These are phyloP conservation scores for Nematostella vectensis DNA, from an alignment of 92 coral and sea anemone genomes.

Conservation along the genomic window DNA sequence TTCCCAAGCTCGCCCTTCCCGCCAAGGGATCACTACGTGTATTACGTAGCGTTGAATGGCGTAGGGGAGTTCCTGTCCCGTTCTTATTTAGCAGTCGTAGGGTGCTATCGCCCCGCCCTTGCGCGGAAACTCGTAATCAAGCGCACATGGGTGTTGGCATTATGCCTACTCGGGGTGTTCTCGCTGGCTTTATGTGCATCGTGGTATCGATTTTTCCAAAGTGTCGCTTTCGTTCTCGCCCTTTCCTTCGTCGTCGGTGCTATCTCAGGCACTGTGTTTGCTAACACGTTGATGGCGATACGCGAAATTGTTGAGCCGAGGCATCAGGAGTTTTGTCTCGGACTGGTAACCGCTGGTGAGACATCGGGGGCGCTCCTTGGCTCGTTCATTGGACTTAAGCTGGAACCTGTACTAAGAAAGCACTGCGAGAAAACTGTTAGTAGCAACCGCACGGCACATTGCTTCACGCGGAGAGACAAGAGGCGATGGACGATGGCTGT, in stretches of 20 bases:
- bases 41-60: slow-evolving; percentile 53
- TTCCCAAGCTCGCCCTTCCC: slow-evolving; percentile 47
- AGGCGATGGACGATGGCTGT: slow-evolving; percentile 48
- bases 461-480: slow-evolving; percentile 53
- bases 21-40: slow-evolving; percentile 66
- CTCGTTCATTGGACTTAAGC: slow-evolving; percentile 47
- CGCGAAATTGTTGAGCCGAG: slow-evolving; percentile 57
- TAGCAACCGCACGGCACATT: slow-evolving; percentile 14
- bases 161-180: slow-evolving; percentile 32
- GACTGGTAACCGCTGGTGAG: slow-evolving; percentile 55
- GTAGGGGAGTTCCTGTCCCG: slow-evolving; percentile 64
- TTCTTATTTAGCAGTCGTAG: slow-evolving; percentile 47
- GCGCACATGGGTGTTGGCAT: slow-evolving; percentile 52
- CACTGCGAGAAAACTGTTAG: slow-evolving; percentile 28
- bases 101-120: slow-evolving; percentile 41
- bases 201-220: slow-evolving; percentile 59
- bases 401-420: slow-evolving; percentile 60
- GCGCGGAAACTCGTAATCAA: slow-evolving; percentile 47
- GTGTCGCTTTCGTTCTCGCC: slow-evolving; percentile 34
- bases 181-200: slow-evolving; percentile 52
- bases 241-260: slow-evolving; percentile 53
- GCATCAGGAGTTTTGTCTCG: slow-evolving; percentile 68
- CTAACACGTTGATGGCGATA: slow-evolving; percentile 58
- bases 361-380: slow-evolving; percentile 59
- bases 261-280: slow-evolving; percentile 56